phyloP scores from a whole-genome alignment of 2,888 invertebrate species.

The Argyresthia goedartella region DNA sequence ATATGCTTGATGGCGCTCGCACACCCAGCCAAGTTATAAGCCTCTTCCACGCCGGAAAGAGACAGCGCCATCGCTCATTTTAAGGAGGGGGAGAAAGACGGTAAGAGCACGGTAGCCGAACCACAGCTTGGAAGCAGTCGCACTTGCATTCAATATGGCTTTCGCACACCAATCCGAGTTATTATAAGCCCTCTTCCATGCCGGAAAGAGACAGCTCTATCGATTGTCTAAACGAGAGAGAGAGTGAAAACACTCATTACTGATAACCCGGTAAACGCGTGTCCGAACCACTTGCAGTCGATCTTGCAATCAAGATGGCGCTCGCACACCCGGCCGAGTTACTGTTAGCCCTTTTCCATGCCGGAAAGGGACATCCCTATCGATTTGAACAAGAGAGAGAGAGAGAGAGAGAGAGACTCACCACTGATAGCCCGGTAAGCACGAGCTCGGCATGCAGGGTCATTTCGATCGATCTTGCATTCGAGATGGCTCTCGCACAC shows the following conservation, averaged over 20 bases:
- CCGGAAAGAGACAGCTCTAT: too few species aligned
- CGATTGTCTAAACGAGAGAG: background rate
- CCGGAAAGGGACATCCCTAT: background rate
- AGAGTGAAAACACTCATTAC: slow-evolving; percentile 66
- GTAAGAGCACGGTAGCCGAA: too few species aligned
- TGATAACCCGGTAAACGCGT: slow-evolving; percentile 93
- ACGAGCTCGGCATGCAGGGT: slow-evolving; percentile 80
- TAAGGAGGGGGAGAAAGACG: too few species aligned
- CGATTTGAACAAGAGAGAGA: background rate
- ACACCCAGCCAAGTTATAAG: too few species aligned
- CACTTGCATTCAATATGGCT: slow-evolving; percentile 66
- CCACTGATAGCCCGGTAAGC: slow-evolving; percentile 94
- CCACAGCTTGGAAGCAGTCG: too few species aligned
- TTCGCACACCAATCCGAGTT: slow-evolving; percentile 96
- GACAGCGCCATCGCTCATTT: too few species aligned
- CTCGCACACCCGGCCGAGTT: slow-evolving; percentile 96
- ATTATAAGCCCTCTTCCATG: too few species aligned
- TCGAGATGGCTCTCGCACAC: slow-evolving; percentile 95
- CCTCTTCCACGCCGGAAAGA: too few species aligned
- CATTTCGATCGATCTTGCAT: slow-evolving; percentile 89
- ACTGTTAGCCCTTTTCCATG: slow-evolving; percentile 66
- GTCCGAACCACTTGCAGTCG: slow-evolving; percentile 85
- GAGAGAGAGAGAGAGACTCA: slow-evolving; percentile 30
- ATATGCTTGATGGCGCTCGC: too few species aligned
- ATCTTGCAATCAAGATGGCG: slow-evolving; percentile 93